These are phyloP conservation scores for Odontamblyopus lacepedii DNA, from an alignment of 2,797 vertebrate species.

Conservation along the genomic window DNA sequence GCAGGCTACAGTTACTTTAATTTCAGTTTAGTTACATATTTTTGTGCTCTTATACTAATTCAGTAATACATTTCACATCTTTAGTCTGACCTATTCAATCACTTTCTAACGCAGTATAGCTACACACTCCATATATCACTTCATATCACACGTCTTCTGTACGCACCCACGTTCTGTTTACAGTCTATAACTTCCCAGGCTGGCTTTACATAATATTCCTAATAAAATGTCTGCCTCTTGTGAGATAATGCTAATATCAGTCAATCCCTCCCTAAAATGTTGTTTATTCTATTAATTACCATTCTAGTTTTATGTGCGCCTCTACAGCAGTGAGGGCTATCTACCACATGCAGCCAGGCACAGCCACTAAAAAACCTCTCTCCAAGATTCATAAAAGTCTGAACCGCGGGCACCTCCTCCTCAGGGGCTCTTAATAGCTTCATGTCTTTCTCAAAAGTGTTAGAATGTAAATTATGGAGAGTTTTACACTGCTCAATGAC, in stretches of 20 bases:
- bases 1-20: too few species aligned
- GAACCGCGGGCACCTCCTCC: slow-evolving; percentile 58
- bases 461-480: slow-evolving; percentile 70
- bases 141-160: slow-evolving; percentile 3
- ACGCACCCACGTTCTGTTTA: slow-evolving; percentile 16
- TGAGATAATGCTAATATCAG: slow-evolving; percentile 58
- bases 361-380: slow-evolving; percentile 56
- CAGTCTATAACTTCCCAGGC: slow-evolving; percentile 2
- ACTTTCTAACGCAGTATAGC: background rate
- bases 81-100: background rate
- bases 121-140: background rate
- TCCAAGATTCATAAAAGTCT: slow-evolving; percentile 69
- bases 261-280: slow-evolving; percentile 49
- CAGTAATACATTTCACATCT: background rate
- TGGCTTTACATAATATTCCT: slow-evolving; percentile 25
- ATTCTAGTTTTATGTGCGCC: slow-evolving; percentile 46
- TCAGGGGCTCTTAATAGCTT: slow-evolving; percentile 58
- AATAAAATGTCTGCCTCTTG: slow-evolving; percentile 35
- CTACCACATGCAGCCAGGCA: slow-evolving; percentile 55
- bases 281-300: slow-evolving; percentile 71
- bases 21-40: too few species aligned
- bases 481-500: slow-evolving; percentile 60
- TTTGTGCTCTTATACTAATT: background rate
- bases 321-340: slow-evolving; percentile 48
- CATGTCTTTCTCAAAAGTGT: slow-evolving; percentile 63